Base-by-base conservation (phyloP, 2,113 vertebrate species). In the Ceyx melanurus region DNA sequence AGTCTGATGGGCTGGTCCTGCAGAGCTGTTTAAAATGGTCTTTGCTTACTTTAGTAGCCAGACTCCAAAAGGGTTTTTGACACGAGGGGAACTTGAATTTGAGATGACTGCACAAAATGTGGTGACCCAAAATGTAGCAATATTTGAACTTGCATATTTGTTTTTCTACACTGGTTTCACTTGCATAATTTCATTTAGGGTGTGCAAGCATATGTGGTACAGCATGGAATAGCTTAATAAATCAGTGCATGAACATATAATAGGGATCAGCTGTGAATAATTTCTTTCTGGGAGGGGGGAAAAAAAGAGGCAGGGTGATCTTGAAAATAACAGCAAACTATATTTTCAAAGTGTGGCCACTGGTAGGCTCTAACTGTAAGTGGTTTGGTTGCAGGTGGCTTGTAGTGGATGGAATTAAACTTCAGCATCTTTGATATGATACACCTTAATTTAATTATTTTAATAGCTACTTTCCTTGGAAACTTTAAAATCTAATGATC, bases 401-500 rank as follows among this genome's bases (percentile, higher is more conserved):
- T 93, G 62, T 50, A 57, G 57, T 50, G 70, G 50, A 65, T 86
- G 62, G 45, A 75, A 77, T 86, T 94, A 89, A 94, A 89, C 48
- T 78, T 84, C n/a, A 54, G 26, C 75, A 14, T 93, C 61, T 93
- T 84, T 74, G 45, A 61, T 90, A 48, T 65, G 28, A 88, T 88
- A 33, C 50, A 57, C 89, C 51, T 90, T 93, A 95, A 96, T 96
- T 96, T 97, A 93, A 93, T 97, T 95, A 96, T 93, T 87, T 94
- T 96, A 97, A 97, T 96, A 96, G 87, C 91, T 97, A 54, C 96
- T 97, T 97, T 97, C 83, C 94, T 93, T 93, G 78, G 90, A 89
- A 97, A 96, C 90, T 97, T 97, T 96, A 96, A 97, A 98, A 96
- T 96, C 94, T 94, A 97, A 93, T 60, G 21, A 94, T 84, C 94